phyloP scores from a whole-genome alignment of 2,113 vertebrate species.

The Otus sunia region DNA sequence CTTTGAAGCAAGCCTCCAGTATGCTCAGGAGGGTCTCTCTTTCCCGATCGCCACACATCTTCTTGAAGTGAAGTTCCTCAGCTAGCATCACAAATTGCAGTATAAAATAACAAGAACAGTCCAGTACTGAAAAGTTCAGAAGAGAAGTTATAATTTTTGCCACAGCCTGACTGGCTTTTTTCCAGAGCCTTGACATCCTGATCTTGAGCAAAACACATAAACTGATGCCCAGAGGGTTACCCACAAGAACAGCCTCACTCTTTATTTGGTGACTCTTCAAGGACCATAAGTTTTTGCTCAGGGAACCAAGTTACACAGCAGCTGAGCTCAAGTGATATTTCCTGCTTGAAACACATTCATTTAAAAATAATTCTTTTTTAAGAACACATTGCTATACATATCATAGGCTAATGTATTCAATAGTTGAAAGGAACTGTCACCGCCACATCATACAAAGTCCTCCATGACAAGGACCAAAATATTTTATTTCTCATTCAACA shows the following conservation, averaged over 20 bases:
- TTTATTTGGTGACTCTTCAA: neutral
- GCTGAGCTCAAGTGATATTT: neutral
- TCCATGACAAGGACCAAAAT: neutral
- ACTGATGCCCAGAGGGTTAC: neutral
- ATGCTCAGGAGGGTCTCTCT: neutral
- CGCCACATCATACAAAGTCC: neutral
- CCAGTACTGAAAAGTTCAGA: neutral
- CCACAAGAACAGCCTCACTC: neutral
- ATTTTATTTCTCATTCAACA: neutral
- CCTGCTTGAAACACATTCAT: neutral
- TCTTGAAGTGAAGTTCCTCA: neutral
- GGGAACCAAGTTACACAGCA: neutral
- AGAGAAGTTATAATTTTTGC: neutral
- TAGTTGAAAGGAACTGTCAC: neutral
- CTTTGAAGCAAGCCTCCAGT: neutral
- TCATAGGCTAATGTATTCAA: neutral
- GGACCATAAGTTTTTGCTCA: neutral
- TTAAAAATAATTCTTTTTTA: neutral
- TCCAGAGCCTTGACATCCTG: neutral
- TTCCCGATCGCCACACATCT: neutral
- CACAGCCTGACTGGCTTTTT: neutral
- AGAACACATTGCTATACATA: neutral
- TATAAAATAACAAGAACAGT: neutral
- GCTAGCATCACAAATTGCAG: neutral
- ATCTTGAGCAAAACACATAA: neutral